Percentiles rank a stretch among this genome's conserved stretches.
These are phyloP conservation scores for Sinelater perroti DNA, from an alignment of 2,888 invertebrate species.

Conservation along the genomic window DNA sequence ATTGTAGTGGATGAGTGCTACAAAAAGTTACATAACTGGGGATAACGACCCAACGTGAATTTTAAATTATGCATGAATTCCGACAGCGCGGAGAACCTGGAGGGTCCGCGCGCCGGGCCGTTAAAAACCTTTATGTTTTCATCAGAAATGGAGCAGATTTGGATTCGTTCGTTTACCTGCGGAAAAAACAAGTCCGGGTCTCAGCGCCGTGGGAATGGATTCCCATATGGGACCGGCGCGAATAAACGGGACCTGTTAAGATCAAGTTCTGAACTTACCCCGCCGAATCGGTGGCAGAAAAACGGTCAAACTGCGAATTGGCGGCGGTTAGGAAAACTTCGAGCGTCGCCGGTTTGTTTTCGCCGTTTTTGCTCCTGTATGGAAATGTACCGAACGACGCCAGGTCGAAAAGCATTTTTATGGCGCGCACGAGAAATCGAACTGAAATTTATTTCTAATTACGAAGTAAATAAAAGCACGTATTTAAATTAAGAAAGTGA, in stretches of 20 bases:
- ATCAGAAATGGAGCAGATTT: constrained; percentile 14
- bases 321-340: too few relatives aligned
- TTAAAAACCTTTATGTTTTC: constrained; percentile 11
- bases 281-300: constrained; percentile 31
- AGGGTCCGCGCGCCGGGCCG: neutral
- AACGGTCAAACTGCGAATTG: constrained; percentile 19
- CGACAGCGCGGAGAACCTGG: neutral
- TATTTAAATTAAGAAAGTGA: neutral
- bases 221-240: constrained; percentile 30
- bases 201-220: constrained; percentile 41
- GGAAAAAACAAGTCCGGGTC: constrained; percentile 41
- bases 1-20: too few relatives aligned
- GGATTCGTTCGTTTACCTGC: constrained; percentile 40
- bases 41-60: too few relatives aligned
- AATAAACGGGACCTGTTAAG: constrained; percentile 34
- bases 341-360: too few relatives aligned
- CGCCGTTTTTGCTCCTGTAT: too few relatives aligned
- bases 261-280: constrained; percentile 40
- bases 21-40: too few relatives aligned
- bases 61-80: constrained; percentile 5
- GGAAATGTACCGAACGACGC: too few relatives aligned
- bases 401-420: too few relatives aligned
- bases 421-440: constrained; percentile 1
- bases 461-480: constrained; percentile 4
- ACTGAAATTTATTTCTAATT: constrained; percentile 12